Percentiles rank a stretch among this genome's conserved stretches.
These are phyloP conservation scores for Phalera bucephala DNA, from an alignment of 2,888 invertebrate species.

Conservation along the genomic window DNA sequence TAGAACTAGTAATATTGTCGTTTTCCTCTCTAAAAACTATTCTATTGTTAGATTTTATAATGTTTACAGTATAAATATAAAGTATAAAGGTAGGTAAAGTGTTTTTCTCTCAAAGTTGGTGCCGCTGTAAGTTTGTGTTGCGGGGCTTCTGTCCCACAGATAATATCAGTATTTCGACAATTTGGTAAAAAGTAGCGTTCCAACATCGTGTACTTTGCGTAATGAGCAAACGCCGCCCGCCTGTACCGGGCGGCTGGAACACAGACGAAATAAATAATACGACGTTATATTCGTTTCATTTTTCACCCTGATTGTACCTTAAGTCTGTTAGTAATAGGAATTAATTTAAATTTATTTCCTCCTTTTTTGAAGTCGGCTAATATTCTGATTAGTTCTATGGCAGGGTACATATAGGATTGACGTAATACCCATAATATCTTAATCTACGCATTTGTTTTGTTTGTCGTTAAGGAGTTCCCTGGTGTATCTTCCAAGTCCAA, in stretches of 20 bases:
- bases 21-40: slow-evolving; percentile 26
- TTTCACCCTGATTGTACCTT: slow-evolving; percentile 12
- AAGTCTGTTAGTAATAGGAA: too few species aligned
- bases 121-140: slow-evolving; percentile 72
- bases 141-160: slow-evolving; percentile 63
- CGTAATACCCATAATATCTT: too few species aligned
- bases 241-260: slow-evolving; percentile 73
- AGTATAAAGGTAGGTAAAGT: slow-evolving; percentile 26
- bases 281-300: slow-evolving; percentile 71
- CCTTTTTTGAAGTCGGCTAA: too few species aligned
- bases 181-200: slow-evolving; percentile 78
- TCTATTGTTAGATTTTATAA: slow-evolving; percentile 38
- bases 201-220: slow-evolving; percentile 70
- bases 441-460: too few species aligned
- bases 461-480: too few species aligned
- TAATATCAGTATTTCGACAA: slow-evolving; percentile 81
- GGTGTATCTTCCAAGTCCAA: too few species aligned
- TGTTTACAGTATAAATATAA: slow-evolving; percentile 44
- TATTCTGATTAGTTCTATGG: too few species aligned
- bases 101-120: slow-evolving; percentile 59
- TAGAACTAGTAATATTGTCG: slow-evolving; percentile 21
- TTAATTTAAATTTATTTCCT: too few species aligned
- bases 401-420: too few species aligned
- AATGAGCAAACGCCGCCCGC: slow-evolving; percentile 64
- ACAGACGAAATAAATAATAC: slow-evolving; percentile 81